phyloP scores from a whole-genome alignment of 2,888 invertebrate species.

The Lapara coniferarum region DNA sequence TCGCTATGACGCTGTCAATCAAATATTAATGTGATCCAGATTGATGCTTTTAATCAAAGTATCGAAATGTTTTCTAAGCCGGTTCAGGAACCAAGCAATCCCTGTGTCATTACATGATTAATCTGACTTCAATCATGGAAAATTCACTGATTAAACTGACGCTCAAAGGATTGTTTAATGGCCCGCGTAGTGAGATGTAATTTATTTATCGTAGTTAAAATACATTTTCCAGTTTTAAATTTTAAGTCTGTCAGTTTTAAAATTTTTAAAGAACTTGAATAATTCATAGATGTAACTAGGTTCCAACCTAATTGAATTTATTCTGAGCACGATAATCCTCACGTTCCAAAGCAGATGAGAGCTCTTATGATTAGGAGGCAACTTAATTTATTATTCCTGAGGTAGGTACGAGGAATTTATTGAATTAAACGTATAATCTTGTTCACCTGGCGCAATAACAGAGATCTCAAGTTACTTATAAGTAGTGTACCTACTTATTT shows the following conservation, averaged over 20 bases:
- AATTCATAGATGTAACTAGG: neutral
- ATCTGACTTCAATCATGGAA: no score
- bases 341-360: conserved; percentile 12
- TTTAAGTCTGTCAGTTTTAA: neutral
- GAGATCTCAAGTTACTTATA: neutral
- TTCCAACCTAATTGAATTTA: conserved; percentile 6
- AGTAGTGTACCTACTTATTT: neutral
- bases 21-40: no score
- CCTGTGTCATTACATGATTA: no score
- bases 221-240: no score
- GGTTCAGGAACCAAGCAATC: no score
- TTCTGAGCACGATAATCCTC: neutral
- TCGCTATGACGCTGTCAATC: no score
- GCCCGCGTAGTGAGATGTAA: no score
- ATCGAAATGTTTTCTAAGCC: no score
- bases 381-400: conserved; percentile 10
- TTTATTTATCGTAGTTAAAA: no score
- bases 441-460: neutral
- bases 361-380: conserved; percentile 19
- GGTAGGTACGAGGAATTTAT: conserved; percentile 3
- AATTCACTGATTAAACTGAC: no score
- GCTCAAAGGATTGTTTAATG: no score
- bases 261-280: neutral
- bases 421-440: conserved; percentile 1
- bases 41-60: no score